phyloP scores from a whole-genome alignment of 2,797 vertebrate species.

The Clangula hyemalis region DNA sequence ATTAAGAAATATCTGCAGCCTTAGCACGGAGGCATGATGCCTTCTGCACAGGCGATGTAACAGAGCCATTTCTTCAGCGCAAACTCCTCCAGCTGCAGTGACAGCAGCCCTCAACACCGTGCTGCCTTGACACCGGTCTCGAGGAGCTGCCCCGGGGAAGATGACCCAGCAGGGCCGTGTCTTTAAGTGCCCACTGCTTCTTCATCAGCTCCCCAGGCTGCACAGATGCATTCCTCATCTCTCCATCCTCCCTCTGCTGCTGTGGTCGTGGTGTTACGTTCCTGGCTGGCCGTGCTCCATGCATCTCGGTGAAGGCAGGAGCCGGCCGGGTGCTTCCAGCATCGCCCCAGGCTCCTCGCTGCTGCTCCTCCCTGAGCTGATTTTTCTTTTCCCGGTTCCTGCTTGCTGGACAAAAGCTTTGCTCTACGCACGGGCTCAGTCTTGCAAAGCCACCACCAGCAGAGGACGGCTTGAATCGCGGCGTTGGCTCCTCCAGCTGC shows the following conservation, averaged over 20 bases:
- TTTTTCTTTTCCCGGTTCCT: constrained; percentile 84
- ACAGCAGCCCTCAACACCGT: fast-evolving
- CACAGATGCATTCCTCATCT: background rate
- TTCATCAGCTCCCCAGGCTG: background rate
- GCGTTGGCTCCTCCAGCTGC: background rate
- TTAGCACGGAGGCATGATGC: too few relatives aligned
- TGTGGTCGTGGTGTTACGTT: constrained; percentile 26
- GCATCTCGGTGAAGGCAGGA: background rate
- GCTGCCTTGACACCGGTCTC: background rate
- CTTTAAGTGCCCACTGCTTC: background rate
- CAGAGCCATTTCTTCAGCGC: too few relatives aligned
- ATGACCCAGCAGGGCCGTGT: background rate
- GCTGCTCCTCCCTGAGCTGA: constrained; percentile 73
- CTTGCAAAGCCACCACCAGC: background rate
- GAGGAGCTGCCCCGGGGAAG: background rate
- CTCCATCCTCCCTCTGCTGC: background rate
- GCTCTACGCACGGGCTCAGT: background rate
- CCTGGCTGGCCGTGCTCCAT: background rate
- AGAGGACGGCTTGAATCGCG: background rate
- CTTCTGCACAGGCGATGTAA: too few relatives aligned
- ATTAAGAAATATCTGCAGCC: too few relatives aligned
- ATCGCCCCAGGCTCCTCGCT: background rate
- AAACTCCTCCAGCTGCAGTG: background rate
- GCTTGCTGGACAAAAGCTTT: constrained; percentile 52
- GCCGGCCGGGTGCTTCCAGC: background rate